These are phyloP conservation scores for Smittia sp. DNA, from an alignment of 2,888 invertebrate genomes.

Conservation along the genomic window DNA sequence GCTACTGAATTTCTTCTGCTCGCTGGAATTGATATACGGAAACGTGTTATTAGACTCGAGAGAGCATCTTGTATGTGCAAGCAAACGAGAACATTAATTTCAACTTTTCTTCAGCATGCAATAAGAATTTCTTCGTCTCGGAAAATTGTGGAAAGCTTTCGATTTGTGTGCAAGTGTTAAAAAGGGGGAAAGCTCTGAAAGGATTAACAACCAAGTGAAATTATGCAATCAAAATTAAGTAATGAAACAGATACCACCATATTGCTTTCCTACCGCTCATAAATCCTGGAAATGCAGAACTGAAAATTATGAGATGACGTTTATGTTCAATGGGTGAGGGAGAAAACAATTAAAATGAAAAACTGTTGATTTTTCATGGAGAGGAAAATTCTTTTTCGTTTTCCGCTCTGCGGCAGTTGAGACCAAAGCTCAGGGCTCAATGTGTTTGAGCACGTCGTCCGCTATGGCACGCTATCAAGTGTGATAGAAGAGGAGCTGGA, in stretches of 20 bases:
- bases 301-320: constrained; percentile 10
- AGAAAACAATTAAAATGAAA: neutral
- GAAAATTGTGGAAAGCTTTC: neutral
- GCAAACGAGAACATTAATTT: neutral
- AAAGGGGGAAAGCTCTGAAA: neutral
- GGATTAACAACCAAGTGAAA: constrained; percentile 6
- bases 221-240: neutral
- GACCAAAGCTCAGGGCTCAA: neutral
- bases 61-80: neutral
- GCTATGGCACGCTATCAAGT: neutral
- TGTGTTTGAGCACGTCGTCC: neutral
- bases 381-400: neutral
- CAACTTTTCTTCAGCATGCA: neutral
- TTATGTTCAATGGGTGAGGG: neutral
- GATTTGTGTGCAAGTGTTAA: neutral
- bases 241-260: constrained; percentile 1
- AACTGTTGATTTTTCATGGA: neutral
- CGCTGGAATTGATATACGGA: constrained; percentile 57
- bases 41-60: neutral
- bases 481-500: neutral
- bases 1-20: constrained; percentile 85
- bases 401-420: neutral
- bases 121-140: neutral
- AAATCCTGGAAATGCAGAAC: neutral
- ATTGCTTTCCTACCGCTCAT: neutral